These are phyloP conservation scores for Mustelus asterias DNA, from an alignment of 2,113 vertebrate species.

Conservation along the genomic window DNA sequence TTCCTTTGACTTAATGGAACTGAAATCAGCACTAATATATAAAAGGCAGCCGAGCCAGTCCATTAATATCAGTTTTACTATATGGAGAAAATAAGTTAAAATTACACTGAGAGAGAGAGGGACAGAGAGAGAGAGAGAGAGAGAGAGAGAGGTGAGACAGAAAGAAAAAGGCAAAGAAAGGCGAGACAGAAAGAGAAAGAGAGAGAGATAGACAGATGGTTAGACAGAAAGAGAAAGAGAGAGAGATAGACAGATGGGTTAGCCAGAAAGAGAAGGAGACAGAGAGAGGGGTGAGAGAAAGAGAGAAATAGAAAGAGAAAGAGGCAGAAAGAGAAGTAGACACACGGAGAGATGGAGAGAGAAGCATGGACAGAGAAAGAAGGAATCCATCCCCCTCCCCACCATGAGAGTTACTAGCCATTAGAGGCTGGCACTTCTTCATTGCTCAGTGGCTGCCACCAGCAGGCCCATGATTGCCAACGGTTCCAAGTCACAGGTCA, in stretches of 20 bases:
- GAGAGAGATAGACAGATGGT: neutral
- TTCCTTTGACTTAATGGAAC: neutral
- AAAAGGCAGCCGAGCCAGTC: neutral
- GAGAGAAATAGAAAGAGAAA: neutral
- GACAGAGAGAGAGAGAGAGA: neutral
- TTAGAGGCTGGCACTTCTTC: too few species aligned
- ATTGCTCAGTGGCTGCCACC: too few species aligned
- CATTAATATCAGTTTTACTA: neutral
- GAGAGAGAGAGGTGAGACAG: neutral
- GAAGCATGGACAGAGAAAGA: too few species aligned
- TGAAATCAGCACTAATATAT: neutral
- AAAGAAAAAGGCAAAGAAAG: neutral
- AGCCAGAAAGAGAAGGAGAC: neutral
- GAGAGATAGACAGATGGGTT: neutral
- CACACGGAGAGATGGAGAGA: neutral
- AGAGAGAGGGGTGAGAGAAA: too few species aligned
- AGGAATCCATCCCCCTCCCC: too few species aligned
- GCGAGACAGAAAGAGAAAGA: conserved; percentile 39
- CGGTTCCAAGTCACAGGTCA: too few species aligned
- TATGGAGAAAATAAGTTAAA: neutral
- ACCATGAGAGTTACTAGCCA: too few species aligned
- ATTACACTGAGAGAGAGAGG: neutral
- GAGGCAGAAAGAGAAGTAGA: too few species aligned
- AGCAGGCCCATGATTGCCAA: too few species aligned
- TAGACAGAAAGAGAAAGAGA: neutral